phyloP scores from a whole-genome alignment of 1,140 invertebrate species.

The Harpegnathos saltator region DNA sequence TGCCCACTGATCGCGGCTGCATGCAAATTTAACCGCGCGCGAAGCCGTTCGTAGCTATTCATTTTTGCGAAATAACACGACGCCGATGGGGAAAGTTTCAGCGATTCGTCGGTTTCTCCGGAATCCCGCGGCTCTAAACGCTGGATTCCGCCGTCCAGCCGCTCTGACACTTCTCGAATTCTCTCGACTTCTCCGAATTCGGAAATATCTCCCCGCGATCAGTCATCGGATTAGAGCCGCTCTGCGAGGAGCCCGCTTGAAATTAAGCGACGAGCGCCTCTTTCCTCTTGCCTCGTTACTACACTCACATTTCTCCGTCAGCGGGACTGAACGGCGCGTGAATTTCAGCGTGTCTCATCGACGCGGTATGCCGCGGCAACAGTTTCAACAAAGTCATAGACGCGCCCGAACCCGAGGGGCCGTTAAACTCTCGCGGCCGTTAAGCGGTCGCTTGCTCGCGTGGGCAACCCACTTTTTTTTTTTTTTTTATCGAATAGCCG shows the following conservation, averaged over 20 bases:
- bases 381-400: slow-evolving; percentile 30
- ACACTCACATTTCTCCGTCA: not conserved
- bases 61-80: slow-evolving; percentile 45
- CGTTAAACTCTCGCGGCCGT: slow-evolving; percentile 55
- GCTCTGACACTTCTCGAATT: not conserved
- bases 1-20: slow-evolving; percentile 43
- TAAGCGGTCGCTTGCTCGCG: slow-evolving; percentile 45
- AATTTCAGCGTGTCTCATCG: not conserved
- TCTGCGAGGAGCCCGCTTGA: not conserved
- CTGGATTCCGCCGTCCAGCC: not conserved
- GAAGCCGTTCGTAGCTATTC: slow-evolving; percentile 30
- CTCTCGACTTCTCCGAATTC: too few species aligned
- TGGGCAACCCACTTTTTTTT: slow-evolving; percentile 75
- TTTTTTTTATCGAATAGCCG: slow-evolving; percentile 78
- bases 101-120: not conserved
- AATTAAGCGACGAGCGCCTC: not conserved
- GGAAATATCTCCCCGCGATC: not conserved
- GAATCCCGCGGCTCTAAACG: not conserved
- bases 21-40: slow-evolving; percentile 51
- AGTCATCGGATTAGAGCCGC: slow-evolving; percentile 11
- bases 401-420: slow-evolving; percentile 32
- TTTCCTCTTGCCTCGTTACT: not conserved
- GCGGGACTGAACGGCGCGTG: not conserved
- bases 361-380: not conserved
- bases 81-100: slow-evolving; percentile 38